Conservation (phyloP, 1,140 invertebrate genomes). For the Drosophila baimaii region DNA sequence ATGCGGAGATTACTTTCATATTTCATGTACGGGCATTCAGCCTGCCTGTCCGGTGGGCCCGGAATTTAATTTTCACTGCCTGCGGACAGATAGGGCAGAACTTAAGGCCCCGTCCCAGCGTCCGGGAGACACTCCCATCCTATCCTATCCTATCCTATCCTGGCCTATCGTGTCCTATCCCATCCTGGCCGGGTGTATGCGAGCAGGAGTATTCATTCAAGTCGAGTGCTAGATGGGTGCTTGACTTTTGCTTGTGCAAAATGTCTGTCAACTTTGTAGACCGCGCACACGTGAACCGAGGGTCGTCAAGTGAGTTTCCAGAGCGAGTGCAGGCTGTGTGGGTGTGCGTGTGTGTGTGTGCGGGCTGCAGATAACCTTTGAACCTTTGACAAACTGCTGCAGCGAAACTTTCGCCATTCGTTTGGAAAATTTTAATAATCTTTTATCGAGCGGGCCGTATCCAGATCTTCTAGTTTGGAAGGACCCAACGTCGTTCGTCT, state of each 20-base stretch:
- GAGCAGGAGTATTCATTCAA: conserved; percentile 15
- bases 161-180: not conserved
- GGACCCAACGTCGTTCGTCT: conserved; percentile 31
- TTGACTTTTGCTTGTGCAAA: conserved; percentile 57
- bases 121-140: not conserved
- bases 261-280: conserved; percentile 65
- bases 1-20: conserved; percentile 63
- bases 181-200: not conserved
- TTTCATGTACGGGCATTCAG: conserved; percentile 51
- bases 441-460: conserved; percentile 66
- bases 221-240: conserved; percentile 48
- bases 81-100: conserved; percentile 28
- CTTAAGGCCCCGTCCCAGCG: not conserved
- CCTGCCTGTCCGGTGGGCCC: conserved; percentile 30
- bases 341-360: conserved; percentile 5
- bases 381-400: conserved; percentile 72
- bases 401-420: conserved; percentile 69
- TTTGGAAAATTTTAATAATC: conserved; percentile 81
- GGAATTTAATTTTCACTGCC: conserved; percentile 45
- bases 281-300: conserved; percentile 41
- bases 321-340: conserved; percentile 12
- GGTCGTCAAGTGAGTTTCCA: conserved; percentile 35
- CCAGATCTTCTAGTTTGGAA: conserved; percentile 31
- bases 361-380: conserved; percentile 56
- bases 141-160: conserved; percentile 4